These are phyloP conservation scores for Eustalomyia histrio DNA, from an alignment of 2,888 invertebrate genomes.

Conservation along the genomic window DNA sequence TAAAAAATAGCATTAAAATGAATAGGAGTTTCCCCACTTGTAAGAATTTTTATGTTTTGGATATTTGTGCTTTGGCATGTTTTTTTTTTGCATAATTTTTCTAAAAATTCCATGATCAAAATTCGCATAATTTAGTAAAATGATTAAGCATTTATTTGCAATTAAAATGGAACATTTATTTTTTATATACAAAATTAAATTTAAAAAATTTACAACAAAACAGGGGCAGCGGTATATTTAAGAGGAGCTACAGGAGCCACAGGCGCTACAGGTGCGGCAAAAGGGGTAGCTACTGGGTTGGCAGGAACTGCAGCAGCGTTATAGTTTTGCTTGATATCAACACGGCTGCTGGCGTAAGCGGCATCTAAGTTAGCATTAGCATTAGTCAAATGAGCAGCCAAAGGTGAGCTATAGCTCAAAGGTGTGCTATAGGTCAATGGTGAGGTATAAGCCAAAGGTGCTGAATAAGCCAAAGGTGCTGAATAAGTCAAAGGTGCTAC, in stretches of 20 bases:
- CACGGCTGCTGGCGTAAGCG: slow-evolving; percentile 56
- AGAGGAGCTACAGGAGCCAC: slow-evolving; percentile 42
- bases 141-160: too few relatives aligned
- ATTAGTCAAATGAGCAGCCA: slow-evolving; percentile 51
- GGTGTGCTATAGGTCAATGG: slow-evolving; percentile 46
- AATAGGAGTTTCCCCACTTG: too few relatives aligned
- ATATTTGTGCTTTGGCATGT: too few relatives aligned
- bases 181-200: too few relatives aligned
- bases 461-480: slow-evolving; percentile 28
- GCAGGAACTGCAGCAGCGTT: slow-evolving; percentile 60
- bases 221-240: slow-evolving; percentile 51
- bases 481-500: slow-evolving; percentile 48
- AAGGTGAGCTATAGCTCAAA: slow-evolving; percentile 49
- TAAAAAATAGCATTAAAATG: too few relatives aligned
- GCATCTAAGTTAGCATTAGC: slow-evolving; percentile 60
- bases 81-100: too few relatives aligned
- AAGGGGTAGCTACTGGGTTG: slow-evolving; percentile 35
- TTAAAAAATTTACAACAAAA: slow-evolving; percentile 46
- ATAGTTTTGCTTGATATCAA: slow-evolving; percentile 59
- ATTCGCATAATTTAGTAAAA: too few relatives aligned
- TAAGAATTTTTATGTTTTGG: too few relatives aligned
- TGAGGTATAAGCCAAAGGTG: slow-evolving; percentile 22
- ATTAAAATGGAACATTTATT: too few relatives aligned
- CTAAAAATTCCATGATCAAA: too few relatives aligned
- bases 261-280: slow-evolving; percentile 32